Conservation (phyloP, 2,797 vertebrate species). For the Oreochromis grahami region DNA sequence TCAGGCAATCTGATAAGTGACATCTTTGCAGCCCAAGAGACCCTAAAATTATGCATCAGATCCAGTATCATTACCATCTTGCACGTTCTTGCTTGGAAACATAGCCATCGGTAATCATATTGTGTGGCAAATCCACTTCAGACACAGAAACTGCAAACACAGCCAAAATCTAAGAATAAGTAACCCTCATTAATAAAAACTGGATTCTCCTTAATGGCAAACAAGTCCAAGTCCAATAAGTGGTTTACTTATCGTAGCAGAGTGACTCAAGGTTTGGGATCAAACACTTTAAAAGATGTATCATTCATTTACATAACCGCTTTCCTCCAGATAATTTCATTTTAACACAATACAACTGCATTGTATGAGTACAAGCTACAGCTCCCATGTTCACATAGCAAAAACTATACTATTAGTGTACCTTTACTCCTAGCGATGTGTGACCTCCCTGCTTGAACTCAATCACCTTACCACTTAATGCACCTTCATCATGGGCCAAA, state of each 20-base stretch:
- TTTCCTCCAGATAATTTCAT: neutral
- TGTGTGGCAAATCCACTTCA: constrained; percentile 17
- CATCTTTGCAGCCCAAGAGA: neutral
- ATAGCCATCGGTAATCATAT: constrained; percentile 15
- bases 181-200: constrained; percentile 18
- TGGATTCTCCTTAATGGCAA: constrained; percentile 27
- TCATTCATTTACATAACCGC: neutral
- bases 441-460: neutral
- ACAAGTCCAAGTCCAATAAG: neutral
- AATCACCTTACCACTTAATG: neutral
- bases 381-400: neutral
- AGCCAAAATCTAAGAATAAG: constrained; percentile 40
- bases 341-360: neutral
- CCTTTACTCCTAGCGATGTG: neutral
- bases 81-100: constrained; percentile 28
- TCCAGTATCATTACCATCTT: constrained; percentile 2
- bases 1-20: neutral
- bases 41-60: neutral
- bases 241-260: constrained; percentile 1
- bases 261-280: constrained; percentile 18
- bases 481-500: constrained; percentile 10
- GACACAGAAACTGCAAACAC: constrained; percentile 20
- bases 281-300: neutral
- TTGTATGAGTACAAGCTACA: neutral
- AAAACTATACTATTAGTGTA: neutral